Conservation (phyloP, 2,888 invertebrate genomes). For the Trachelus stipa region DNA sequence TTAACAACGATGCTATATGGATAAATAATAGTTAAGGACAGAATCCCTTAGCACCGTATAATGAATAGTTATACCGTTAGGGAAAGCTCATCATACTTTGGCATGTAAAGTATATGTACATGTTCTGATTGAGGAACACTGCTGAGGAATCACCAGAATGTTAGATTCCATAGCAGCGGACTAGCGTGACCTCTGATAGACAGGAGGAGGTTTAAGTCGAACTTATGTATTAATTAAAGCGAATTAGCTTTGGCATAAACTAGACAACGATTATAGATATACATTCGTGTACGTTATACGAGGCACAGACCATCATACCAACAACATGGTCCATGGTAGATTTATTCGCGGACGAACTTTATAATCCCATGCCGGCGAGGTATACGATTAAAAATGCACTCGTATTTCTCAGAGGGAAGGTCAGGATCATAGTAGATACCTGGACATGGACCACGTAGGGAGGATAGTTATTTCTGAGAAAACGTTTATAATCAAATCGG, state of each 20-base stretch:
- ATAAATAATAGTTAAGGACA: neutral
- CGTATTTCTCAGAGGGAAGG: neutral
- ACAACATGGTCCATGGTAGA: neutral
- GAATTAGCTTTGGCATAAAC: conserved; percentile 36
- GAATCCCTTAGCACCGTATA: neutral
- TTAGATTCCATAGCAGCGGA: neutral
- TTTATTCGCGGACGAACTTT: neutral
- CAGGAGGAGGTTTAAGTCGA: conserved; percentile 43
- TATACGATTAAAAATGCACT: conserved; percentile 48
- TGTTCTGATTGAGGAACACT: neutral
- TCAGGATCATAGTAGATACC: neutral
- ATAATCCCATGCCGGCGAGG: conserved; percentile 16
- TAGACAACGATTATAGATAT: neutral
- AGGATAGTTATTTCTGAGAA: neutral
- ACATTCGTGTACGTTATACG: neutral
- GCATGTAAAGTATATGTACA: neutral
- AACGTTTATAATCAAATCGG: neutral
- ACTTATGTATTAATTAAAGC: conserved; percentile 54
- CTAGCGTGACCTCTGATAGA: conserved; percentile 51
- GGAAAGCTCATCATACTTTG: neutral
- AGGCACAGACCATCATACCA: neutral
- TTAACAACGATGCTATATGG: neutral
- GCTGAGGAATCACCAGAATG: neutral
- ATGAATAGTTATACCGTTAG: neutral
- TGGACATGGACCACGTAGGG: neutral